Evolutionary conservation across 2,888 invertebrate genomes (phyloP).

Genomic region (Phragmatobia fuliginosa): DNA sequence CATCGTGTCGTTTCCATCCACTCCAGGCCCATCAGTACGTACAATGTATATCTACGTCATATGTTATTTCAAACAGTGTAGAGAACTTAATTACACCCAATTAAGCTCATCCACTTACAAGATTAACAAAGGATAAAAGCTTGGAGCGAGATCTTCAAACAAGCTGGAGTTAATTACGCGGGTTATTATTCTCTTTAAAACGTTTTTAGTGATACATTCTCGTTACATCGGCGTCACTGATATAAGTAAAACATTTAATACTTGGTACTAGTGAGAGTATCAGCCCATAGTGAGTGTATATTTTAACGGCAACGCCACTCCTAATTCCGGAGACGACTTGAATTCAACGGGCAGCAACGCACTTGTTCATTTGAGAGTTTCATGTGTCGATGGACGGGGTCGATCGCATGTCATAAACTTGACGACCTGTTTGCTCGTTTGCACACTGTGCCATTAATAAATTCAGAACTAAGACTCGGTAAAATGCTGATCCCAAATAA

Average conservation of each 20-base stretch:
- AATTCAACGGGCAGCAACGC: no score
- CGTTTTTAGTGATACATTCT: not conserved
- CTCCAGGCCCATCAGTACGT: not conserved
- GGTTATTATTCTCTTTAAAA: constrained; percentile 1
- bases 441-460: no score
- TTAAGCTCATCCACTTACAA: not conserved
- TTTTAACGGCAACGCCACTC: no score
- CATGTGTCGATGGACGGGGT: no score
- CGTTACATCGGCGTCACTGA: not conserved
- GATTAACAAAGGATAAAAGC: constrained; percentile 10
- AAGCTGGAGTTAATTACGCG: not conserved
- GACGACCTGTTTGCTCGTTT: not conserved
- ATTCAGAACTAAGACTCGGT: no score
- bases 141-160: constrained; percentile 1
- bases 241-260: not conserved
- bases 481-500: no score
- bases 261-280: no score
- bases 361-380: no score
- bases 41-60: not conserved
- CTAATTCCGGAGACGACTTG: no score
- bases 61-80: not conserved
- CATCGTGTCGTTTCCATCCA: not conserved
- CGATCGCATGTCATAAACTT: no score
- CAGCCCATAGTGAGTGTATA: no score
- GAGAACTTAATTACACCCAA: constrained; percentile 1